Base-by-base conservation (phyloP, 1,140 invertebrate species). In the Akabosia matsudoensis region DNA sequence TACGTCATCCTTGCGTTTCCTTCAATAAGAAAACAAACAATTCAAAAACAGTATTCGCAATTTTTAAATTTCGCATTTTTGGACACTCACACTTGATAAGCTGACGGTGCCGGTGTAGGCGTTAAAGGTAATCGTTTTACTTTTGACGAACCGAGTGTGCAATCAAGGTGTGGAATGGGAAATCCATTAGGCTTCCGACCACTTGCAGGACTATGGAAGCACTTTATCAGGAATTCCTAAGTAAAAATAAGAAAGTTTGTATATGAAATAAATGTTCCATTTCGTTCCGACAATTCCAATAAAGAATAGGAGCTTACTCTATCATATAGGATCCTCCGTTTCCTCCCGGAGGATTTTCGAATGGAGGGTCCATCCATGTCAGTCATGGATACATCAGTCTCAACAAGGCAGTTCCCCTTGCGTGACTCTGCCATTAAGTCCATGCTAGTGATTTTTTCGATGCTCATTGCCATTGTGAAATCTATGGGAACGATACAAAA, bases 161-260 rank as follows among this genome's bases (percentile, higher is more conserved):
- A 77, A 28, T 72, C 76, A 7, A 79, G 37, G 24, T 79, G 56
- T 16, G 72, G 77, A 34, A 74, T 51, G 14, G 76, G 76, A 37
- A 76, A 71, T n/a, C 73, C 71, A 3, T 18, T 26, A 10, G 79
- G 79, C 30, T 78, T 78, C 31, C 52, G 33, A 13, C 56, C 54
- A 31, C 77, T 76, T 28, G 71, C 79, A 18, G 79, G 77, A 33
- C 74, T 61, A 18, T 73, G 74, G 54, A 78, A 80, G 70, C 79
- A 80, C 30, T 78, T 70, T 45, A 80, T 37, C 1, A 80, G 30
- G 67, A 80, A 80, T 0, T 74, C 76, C 79, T 80, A 31, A 33
- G 74, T 7, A 67, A 67, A 67, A 67, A 30, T 67, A 67, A 28
- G 10, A 30, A 4, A 13, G 24, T 56, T 56, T 22, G 4, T 24